A percentile compares a stretch with the other conserved stretches of the same genome.
Conservation (phyloP, 2,888 invertebrate genomes). For the Choristoneura rosaceana region DNA sequence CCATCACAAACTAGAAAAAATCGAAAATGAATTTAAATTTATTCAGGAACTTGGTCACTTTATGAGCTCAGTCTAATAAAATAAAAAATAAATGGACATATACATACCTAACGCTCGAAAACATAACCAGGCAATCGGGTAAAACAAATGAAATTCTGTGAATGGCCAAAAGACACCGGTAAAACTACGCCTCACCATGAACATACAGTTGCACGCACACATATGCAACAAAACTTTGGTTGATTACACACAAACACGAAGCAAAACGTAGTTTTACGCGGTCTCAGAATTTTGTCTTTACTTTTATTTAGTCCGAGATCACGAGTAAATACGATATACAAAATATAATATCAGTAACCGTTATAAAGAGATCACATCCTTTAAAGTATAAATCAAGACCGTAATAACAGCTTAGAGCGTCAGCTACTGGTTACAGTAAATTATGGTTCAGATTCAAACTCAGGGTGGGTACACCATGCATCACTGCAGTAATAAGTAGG, state of each 20-base stretch:
- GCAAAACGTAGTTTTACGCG: not conserved
- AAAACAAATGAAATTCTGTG: too few relatives aligned
- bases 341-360: slow-evolving; percentile 49
- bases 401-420: slow-evolving; percentile 50
- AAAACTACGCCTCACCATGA: too few relatives aligned
- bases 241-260: too few relatives aligned
- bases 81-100: too few relatives aligned
- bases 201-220: too few relatives aligned
- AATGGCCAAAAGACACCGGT: too few relatives aligned
- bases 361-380: slow-evolving; percentile 55
- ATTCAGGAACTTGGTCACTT: not conserved
- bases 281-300: too few relatives aligned
- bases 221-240: too few relatives aligned
- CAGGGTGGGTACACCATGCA: slow-evolving; percentile 37
- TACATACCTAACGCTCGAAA: too few relatives aligned
- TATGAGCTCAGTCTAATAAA: not conserved
- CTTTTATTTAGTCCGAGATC: too few relatives aligned
- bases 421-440: slow-evolving; percentile 51
- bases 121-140: too few relatives aligned
- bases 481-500: slow-evolving; percentile 43
- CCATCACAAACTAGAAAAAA: slow-evolving; percentile 5
- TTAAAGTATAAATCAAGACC: slow-evolving; percentile 54
- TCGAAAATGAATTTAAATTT: not conserved
- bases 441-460: slow-evolving; percentile 45
- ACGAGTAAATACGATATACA: slow-evolving; percentile 18